phyloP scores from a whole-genome alignment of 2,797 vertebrate species.

The Hapalemur alaotrensis region DNA sequence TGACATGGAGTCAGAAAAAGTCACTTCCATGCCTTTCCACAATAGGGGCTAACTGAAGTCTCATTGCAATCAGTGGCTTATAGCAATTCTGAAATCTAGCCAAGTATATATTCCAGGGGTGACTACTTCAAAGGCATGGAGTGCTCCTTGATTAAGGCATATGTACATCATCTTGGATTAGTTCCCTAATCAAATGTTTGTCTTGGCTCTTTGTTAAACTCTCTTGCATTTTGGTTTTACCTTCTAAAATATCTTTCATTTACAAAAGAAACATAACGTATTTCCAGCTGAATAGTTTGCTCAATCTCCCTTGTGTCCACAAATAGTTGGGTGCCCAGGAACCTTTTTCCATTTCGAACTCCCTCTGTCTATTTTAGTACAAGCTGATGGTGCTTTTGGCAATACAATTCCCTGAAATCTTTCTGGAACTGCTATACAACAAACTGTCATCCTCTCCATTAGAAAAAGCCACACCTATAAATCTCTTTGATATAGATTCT shows the following conservation, averaged over 20 bases:
- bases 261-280: neutral
- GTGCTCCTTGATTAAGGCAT: neutral
- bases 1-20: neutral
- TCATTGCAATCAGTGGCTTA: neutral
- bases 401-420: neutral
- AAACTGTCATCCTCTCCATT: neutral
- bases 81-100: neutral
- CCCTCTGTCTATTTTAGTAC: neutral
- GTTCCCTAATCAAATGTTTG: neutral
- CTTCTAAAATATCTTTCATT: neutral
- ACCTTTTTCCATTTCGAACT: neutral
- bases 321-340: neutral
- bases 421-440: neutral
- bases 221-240: neutral
- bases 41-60: neutral
- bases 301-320: neutral
- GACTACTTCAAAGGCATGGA: neutral
- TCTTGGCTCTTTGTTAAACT: neutral
- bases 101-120: neutral
- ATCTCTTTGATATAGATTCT: neutral
- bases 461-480: neutral
- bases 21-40: neutral
- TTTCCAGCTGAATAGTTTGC: neutral
- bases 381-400: neutral
- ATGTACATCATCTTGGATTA: neutral